Percentiles rank a stretch among this genome's conserved stretches.
Conservation (phyloP, 2,888 invertebrate genomes). For the Lasioglossum malachurum region DNA sequence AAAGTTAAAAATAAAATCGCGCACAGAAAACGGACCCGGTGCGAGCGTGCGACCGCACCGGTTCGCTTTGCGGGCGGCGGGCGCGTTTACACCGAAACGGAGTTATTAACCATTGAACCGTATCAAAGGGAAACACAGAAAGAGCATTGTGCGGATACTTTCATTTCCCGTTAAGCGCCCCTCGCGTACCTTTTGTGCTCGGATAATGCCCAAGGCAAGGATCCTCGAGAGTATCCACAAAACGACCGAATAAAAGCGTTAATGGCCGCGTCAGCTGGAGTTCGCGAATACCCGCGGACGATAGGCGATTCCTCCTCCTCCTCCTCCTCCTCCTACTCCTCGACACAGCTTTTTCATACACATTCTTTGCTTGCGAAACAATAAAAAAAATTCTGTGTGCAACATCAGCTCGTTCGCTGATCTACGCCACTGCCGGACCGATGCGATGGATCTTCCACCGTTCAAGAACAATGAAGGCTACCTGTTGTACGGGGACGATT, state of each 20-base stretch:
- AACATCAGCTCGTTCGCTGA: neutral
- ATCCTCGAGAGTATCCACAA: neutral
- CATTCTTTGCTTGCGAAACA: neutral
- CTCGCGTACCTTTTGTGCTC: constrained; percentile 5
- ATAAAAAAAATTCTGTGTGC: neutral
- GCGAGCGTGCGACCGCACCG: neutral
- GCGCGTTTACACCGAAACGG: neutral
- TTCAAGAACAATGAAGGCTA: constrained; percentile 66
- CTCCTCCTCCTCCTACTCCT: neutral
- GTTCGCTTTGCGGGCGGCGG: neutral
- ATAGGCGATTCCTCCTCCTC: neutral
- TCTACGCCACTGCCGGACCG: constrained; percentile 59
- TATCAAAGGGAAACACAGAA: constrained; percentile 13
- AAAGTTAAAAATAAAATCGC: neutral
- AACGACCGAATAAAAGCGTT: constrained; percentile 27
- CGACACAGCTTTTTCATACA: neutral
- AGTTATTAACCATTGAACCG: constrained; percentile 16
- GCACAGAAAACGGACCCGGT: neutral
- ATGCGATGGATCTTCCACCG: constrained; percentile 69
- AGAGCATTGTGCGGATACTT: constrained; percentile 16
- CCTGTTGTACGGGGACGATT: constrained; percentile 58
- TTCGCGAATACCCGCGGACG: neutral
- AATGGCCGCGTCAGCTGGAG: constrained; percentile 37
- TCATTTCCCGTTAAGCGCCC: constrained; percentile 15
- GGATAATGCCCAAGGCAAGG: constrained; percentile 20